Base-by-base conservation (phyloP, 1,140 invertebrate species). In the Leptestheria dahalacensis region DNA sequence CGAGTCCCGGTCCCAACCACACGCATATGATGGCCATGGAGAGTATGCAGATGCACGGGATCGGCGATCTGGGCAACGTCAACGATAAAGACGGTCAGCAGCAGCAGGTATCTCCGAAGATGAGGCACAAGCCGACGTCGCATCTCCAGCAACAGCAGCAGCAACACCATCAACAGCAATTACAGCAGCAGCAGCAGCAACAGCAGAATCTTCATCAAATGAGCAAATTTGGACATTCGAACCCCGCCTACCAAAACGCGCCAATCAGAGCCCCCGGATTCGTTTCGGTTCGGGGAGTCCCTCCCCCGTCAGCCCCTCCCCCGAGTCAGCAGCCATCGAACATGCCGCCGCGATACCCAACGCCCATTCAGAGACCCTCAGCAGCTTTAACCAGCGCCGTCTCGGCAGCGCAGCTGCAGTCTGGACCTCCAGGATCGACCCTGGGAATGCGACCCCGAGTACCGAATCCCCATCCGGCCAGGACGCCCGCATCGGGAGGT, bases 401-500 rank as follows among this genome's bases (percentile, higher is more conserved):
- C n/a, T n/a, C n/a, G n/a, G n/a, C n/a, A n/a, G n/a, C n/a, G n/a
- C n/a, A n/a, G n/a, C n/a, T n/a, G n/a, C n/a, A n/a, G n/a, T n/a
- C n/a, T 20, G 58, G 58, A 60, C 24, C 47, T 3, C 49, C 51
- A 1, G 58, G 48, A 20, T 25, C 20, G 50, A 49, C 48, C 2
- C 41, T 60, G 26, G 58, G 58, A 11, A 29, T 49, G 24, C 48
- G 58, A n/a, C 58, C 58, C 9, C 18, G 58, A 51, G 58, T 49
- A 29, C 58, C 58, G 11, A 60, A 60, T 24, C 58, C 58, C 12
- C 58, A 60, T 29, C 58, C 58, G 20, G 58, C 58, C 10, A 26
- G 49, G 18, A 41, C 28, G 11, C 58, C 58, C 18, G 58, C 47
- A n/a, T 52, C 58, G 3, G 58, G 58, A 24, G 25, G 48, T 1